phyloP scores from a whole-genome alignment of 37 sponge, comb jelly and placozoan genomes.

The Chondrilla cf. caribensis region DNA sequence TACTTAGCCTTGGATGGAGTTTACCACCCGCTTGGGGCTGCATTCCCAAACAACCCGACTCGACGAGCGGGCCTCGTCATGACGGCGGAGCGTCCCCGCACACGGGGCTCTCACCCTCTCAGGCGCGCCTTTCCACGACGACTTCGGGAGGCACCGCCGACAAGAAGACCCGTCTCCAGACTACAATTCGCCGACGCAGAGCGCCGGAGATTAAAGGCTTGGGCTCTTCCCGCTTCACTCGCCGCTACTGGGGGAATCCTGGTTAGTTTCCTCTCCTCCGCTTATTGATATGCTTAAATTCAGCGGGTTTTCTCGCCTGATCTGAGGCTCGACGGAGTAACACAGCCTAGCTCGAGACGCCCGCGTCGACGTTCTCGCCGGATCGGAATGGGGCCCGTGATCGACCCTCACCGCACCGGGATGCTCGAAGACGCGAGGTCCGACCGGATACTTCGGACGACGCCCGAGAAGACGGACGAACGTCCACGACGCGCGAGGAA shows the following conservation, averaged over 20 bases:
- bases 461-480: too few species aligned
- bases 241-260: slow-evolving; percentile 90
- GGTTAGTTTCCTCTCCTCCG: slow-evolving; percentile 66
- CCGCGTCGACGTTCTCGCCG: too few species aligned
- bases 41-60: slow-evolving; percentile 88
- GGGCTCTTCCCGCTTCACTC: slow-evolving; percentile 89
- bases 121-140: slow-evolving; percentile 65
- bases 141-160: slow-evolving; percentile 21
- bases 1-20: slow-evolving; percentile 70
- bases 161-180: slow-evolving; percentile 3
- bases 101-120: slow-evolving; percentile 87
- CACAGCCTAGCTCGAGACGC: too few species aligned
- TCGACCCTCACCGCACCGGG: too few species aligned
- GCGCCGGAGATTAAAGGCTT: slow-evolving; percentile 66
- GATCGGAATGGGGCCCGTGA: too few species aligned
- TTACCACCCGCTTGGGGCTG: slow-evolving; percentile 84
- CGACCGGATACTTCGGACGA: neutral
- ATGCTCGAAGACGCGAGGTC: too few species aligned
- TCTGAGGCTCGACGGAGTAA: slow-evolving; percentile 39
- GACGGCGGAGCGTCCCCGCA: neutral
- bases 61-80: slow-evolving; percentile 33
- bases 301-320: slow-evolving; percentile 85
- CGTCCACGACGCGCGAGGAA: too few species aligned
- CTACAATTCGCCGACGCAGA: slow-evolving; percentile 16
- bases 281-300: slow-evolving; percentile 87